Conservation (phyloP, 2,888 invertebrate genomes). For the Acleris holmiana region DNA sequence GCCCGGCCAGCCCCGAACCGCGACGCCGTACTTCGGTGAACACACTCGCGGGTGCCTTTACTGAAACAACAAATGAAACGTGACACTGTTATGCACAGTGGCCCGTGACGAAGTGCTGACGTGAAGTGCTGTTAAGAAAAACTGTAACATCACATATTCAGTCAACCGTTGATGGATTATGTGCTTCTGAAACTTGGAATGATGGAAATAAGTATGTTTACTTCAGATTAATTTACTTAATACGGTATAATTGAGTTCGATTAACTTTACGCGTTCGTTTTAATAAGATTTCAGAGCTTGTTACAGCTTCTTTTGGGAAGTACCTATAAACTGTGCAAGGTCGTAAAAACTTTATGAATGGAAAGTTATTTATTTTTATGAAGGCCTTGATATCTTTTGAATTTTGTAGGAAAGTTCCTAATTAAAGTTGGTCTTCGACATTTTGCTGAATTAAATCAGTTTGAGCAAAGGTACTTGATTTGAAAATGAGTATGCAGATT, state of each 20-base stretch:
- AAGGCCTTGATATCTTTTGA: background rate
- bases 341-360: constrained; percentile 16
- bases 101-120: constrained; percentile 22
- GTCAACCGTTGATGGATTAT: constrained; percentile 62
- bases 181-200: constrained; percentile 72
- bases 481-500: no score
- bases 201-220: constrained; percentile 72
- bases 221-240: constrained; percentile 4
- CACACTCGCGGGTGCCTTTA: constrained; percentile 51
- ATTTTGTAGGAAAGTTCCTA: background rate
- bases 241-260: background rate
- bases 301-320: constrained; percentile 12
- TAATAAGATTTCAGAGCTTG: constrained; percentile 8
- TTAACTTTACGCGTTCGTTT: background rate
- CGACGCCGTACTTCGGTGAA: constrained; percentile 50
- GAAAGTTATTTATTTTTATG: constrained; percentile 21
- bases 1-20: background rate
- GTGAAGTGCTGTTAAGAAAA: constrained; percentile 14
- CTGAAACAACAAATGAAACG: constrained; percentile 49
- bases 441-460: no score
- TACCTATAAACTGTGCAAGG: background rate
- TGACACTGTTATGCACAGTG: constrained; percentile 41
- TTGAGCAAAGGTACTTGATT: no score
- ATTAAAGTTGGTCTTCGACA: no score
- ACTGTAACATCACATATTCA: constrained; percentile 30